Evolutionary conservation across 2,888 invertebrate species (phyloP), one percentile per base, ranked within the genome.

Genomic region (Torymus tubicola): DNA sequence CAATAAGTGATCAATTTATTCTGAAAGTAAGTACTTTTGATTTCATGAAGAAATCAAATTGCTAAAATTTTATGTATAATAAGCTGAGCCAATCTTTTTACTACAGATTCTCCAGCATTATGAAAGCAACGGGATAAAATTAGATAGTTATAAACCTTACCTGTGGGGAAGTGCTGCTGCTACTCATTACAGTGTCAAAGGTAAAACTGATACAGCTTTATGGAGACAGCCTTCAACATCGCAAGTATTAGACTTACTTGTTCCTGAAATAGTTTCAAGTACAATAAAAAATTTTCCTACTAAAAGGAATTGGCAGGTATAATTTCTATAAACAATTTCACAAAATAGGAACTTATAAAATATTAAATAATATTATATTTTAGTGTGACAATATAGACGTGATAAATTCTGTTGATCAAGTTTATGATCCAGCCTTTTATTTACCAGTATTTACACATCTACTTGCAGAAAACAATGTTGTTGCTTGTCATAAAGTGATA

Each of bases 361-460:
- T 60, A 60, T 42, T 52, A 42, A 16, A 68, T 68, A n/a, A 53
- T 24, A 42, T 55, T 13, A 21, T 52, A 69, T 31, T 31, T 55
- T 13, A 78, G 78, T 12, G 31, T 13, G 60, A 78, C 24, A 12
- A 60, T 63, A 63, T 31, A 60, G 70, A 75, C 16, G 14, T 11
- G 14, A 24, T 24, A 31, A 50, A 8, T 12, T 4, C 24, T 64
- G 87, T 86, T 72, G 88, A 91, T 63, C 90, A 92, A 3, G 91
- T 95, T 72, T 98, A 98, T 86, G 97, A 98, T 91, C 95, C 97
- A 1, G 92, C 94, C 42, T 98, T 97, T 89, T 91, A 97, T 84
- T 92, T 97, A 74, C 96, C 97, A 0, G 89, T 97, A 12, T 93
- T 98, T 88, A 94, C 94, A 82, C 94, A 95, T 87, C 91, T 96